Evolutionary conservation across 2,113 vertebrate genomes (phyloP).

Genomic region (Camelus bactrianus): DNA sequence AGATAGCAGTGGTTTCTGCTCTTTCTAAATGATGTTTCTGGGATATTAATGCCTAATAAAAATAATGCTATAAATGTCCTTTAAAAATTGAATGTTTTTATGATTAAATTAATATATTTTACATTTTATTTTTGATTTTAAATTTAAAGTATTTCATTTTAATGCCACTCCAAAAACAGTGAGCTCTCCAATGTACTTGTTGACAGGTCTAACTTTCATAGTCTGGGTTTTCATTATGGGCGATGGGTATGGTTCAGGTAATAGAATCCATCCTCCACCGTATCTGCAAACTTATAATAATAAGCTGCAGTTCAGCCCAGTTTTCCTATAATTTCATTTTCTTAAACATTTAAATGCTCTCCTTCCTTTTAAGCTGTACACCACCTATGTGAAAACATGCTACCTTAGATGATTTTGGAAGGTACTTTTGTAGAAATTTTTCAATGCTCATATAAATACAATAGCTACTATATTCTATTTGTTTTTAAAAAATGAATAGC

Average conservation of each 20-base stretch:
- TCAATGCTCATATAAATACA: neutral
- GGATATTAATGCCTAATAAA: neutral
- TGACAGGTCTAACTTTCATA: neutral
- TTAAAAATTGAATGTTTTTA: neutral
- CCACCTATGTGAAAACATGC: neutral
- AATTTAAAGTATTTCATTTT: constrained; percentile 13
- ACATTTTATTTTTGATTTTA: constrained; percentile 13
- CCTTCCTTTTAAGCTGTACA: neutral
- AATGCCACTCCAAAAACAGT: neutral
- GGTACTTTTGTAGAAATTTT: neutral
- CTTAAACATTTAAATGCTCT: neutral
- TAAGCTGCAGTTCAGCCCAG: neutral
- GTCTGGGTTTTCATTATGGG: neutral
- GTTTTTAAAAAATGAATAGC: neutral
- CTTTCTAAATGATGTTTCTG: neutral
- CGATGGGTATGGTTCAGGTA: neutral
- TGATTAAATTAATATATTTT: neutral
- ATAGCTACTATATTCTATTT: neutral
- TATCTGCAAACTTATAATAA: constrained; percentile 4
- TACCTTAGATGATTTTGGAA: constrained; percentile 43
- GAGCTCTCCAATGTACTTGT: neutral
- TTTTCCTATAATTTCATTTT: constrained; percentile 38
- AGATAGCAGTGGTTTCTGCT: neutral
- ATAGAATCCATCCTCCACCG: neutral
- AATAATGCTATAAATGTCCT: neutral